Percentiles rank a stretch among this genome's conserved stretches.
Conservation (phyloP, 2,888 invertebrate genomes). For the Drosophila subsilvestris region DNA sequence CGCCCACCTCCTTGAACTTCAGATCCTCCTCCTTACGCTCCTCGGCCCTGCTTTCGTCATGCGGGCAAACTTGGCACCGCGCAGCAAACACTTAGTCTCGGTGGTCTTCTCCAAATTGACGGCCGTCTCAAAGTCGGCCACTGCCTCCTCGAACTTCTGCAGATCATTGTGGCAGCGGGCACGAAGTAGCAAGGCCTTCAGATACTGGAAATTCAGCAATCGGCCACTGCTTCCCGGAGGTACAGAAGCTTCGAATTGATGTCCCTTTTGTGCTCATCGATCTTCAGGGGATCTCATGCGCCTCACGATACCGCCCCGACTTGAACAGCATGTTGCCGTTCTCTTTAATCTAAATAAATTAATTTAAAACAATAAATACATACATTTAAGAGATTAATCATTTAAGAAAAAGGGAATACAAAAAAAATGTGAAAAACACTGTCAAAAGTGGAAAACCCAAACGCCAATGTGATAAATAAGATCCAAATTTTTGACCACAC, state of each 20-base stretch:
- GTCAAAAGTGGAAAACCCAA: too few species aligned
- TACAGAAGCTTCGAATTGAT: constrained; percentile 96
- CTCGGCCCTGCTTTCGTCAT: constrained; percentile 92
- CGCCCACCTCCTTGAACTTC: constrained; percentile 98
- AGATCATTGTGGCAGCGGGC: constrained; percentile 94
- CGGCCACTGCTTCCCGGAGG: constrained; percentile 91
- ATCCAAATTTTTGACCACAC: too few species aligned
- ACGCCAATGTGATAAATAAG: too few species aligned
- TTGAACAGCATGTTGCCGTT: constrained; percentile 96
- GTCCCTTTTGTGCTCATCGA: constrained; percentile 93
- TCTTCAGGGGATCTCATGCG: constrained; percentile 90
- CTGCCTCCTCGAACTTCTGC: constrained; percentile 94
- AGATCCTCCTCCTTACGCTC: constrained; percentile 96
- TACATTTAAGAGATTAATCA: too few species aligned
- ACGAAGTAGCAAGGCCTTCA: constrained; percentile 94
- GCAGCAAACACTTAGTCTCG: constrained; percentile 91
- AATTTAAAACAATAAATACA: too few species aligned
- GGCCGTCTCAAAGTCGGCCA: constrained; percentile 94
- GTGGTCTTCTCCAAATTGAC: constrained; percentile 92
- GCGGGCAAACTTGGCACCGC: constrained; percentile 94
- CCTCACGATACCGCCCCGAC: constrained; percentile 91
- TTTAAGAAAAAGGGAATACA: too few species aligned
- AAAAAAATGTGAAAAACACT: too few species aligned
- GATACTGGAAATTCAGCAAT: constrained; percentile 95
- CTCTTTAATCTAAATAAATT: constrained; percentile 84